Evolutionary conservation across 2,113 vertebrate genomes (phyloP).

Genomic region (Pontoporia blainvillei): DNA sequence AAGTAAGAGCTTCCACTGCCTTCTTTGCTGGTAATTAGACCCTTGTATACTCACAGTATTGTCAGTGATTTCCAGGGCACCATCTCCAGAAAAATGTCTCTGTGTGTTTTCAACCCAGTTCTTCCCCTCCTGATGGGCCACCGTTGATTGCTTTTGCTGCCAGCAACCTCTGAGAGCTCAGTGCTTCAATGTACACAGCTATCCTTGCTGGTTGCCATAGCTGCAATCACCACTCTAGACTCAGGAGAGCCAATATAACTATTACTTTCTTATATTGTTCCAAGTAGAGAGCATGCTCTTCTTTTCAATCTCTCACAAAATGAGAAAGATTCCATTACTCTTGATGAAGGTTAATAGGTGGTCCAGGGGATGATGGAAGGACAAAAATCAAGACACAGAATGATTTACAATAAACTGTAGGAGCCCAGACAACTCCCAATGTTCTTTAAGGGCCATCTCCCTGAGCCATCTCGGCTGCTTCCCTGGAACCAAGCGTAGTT

Average conservation of each 20-base stretch:
- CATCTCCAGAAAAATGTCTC: background rate
- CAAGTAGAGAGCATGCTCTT: background rate
- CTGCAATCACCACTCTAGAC: background rate
- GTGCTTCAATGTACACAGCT: background rate
- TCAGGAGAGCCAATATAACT: background rate
- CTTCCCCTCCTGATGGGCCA: background rate
- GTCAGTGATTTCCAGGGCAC: background rate
- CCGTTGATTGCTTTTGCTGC: background rate
- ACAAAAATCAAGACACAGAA: background rate
- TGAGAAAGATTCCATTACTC: background rate
- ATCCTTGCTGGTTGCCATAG: background rate
- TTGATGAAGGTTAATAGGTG: background rate
- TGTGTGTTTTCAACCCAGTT: background rate
- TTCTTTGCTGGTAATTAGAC: background rate
- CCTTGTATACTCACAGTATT: background rate
- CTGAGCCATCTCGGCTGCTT: background rate
- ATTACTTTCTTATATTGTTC: background rate
- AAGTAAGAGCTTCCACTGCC: background rate
- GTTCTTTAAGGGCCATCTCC: background rate
- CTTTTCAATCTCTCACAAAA: background rate
- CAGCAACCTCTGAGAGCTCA: background rate
- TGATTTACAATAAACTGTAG: background rate
- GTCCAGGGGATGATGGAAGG: background rate
- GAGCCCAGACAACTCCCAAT: background rate
- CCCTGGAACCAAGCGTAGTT: background rate